Percentiles rank a stretch among this genome's conserved stretches.
These are phyloP conservation scores for Otolemur garnettii DNA, from an alignment of 2,113 vertebrate genomes.

Conservation along the genomic window DNA sequence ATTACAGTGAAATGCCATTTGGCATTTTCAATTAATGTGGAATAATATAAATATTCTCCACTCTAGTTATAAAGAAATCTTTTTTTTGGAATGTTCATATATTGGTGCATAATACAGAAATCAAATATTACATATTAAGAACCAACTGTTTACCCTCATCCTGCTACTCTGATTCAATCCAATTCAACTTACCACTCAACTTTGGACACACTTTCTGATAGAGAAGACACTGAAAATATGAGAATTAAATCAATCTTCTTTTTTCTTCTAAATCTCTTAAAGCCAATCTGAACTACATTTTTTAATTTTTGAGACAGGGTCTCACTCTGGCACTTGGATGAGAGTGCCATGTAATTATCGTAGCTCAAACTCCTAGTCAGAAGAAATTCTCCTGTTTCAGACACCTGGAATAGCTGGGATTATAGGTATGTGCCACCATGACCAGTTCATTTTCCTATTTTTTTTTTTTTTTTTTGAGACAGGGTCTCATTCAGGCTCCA, in stretches of 20 bases:
- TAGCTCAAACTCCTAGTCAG: no score
- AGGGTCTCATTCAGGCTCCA: no score
- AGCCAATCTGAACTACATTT: background rate
- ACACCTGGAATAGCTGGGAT: no score
- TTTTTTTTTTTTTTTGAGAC: no score
- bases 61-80: background rate
- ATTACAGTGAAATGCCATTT: background rate
- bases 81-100: background rate
- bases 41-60: background rate
- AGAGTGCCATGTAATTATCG: no score
- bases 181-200: background rate
- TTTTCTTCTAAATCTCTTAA: background rate
- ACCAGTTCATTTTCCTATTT: no score
- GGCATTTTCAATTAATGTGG: background rate
- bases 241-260: background rate
- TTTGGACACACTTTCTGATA: background rate
- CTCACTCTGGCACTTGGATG: no score
- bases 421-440: no score
- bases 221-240: background rate
- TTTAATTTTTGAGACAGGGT: no score
- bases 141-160: background rate
- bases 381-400: no score
- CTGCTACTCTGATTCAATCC: background rate
- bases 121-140: background rate
- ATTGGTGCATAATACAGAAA: background rate